Evolutionary conservation across 2,113 vertebrate genomes (phyloP).

Genomic region (Propithecus coquereli): DNA sequence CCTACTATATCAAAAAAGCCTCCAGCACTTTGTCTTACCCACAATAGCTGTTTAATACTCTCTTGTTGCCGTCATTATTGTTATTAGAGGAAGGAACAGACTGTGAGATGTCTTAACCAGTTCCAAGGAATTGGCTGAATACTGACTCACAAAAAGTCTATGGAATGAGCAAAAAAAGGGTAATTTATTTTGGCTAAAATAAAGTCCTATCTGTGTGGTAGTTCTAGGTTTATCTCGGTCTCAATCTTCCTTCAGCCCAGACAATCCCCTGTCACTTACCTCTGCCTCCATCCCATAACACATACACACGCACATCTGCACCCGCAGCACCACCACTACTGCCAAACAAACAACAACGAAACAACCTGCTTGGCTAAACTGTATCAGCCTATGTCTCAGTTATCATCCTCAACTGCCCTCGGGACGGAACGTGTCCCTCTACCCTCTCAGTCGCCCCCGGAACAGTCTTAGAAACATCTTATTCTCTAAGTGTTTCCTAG

Average conservation of each 20-base stretch:
- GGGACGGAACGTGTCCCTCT: background rate
- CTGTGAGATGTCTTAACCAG: background rate
- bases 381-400: background rate
- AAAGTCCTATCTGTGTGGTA: background rate
- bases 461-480: background rate
- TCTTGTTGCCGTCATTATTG: background rate
- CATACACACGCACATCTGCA: background rate
- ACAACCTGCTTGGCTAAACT: background rate
- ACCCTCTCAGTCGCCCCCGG: background rate
- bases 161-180: background rate
- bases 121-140: background rate
- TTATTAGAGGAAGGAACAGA: background rate
- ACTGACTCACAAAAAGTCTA: background rate
- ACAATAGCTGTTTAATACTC: background rate
- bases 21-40: background rate
- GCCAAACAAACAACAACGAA: background rate
- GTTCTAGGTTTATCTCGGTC: background rate
- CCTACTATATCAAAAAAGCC: background rate
- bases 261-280: background rate
- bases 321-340: too few relatives aligned
- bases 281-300: background rate
- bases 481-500: background rate
- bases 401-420: background rate
- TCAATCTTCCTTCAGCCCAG: background rate
- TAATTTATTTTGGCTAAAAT: background rate